These are phyloP conservation scores for Girardia tigrina DNA, from an alignment of 2,888 invertebrate genomes.

Conservation along the genomic window DNA sequence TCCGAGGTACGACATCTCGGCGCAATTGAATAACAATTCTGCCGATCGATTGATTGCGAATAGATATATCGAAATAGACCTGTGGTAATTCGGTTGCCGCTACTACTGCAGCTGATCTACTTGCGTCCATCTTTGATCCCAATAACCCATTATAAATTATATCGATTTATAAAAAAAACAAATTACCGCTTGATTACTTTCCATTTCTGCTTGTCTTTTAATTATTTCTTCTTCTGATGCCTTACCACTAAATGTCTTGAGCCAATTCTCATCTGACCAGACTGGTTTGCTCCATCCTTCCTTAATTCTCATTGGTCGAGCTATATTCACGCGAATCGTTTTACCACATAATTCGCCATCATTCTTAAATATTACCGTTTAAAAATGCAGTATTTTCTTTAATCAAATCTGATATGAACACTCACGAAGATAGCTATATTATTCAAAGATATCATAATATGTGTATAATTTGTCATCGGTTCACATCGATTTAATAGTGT, in stretches of 20 bases:
- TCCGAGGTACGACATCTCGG: constrained; percentile 80
- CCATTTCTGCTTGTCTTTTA: constrained; percentile 45
- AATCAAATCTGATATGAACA: too few relatives aligned
- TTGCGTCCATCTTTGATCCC: not conserved
- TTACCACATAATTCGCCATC: constrained; percentile 91
- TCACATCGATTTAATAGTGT: too few relatives aligned
- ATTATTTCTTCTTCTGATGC: constrained; percentile 39
- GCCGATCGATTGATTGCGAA: constrained; percentile 73
- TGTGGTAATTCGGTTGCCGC: not conserved
- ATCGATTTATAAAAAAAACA: not conserved
- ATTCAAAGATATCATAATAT: too few relatives aligned
- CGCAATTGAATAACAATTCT: constrained; percentile 78
- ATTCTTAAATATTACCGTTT: constrained; percentile 57
- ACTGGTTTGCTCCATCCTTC: constrained; percentile 53
- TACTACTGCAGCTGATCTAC: not conserved
- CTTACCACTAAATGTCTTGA: constrained; percentile 63
- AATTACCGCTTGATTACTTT: not conserved
- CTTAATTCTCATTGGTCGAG: constrained; percentile 52
- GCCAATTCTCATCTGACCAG: constrained; percentile 94
- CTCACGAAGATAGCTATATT: too few relatives aligned
- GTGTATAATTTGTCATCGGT: too few relatives aligned
- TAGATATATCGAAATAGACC: constrained; percentile 84
- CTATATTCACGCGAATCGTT: constrained; percentile 84
- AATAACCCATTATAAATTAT: not conserved
- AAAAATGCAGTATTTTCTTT: constrained; percentile 27